Base-by-base conservation (phyloP, 2,113 vertebrate species). In the Oostethus manadensis region DNA sequence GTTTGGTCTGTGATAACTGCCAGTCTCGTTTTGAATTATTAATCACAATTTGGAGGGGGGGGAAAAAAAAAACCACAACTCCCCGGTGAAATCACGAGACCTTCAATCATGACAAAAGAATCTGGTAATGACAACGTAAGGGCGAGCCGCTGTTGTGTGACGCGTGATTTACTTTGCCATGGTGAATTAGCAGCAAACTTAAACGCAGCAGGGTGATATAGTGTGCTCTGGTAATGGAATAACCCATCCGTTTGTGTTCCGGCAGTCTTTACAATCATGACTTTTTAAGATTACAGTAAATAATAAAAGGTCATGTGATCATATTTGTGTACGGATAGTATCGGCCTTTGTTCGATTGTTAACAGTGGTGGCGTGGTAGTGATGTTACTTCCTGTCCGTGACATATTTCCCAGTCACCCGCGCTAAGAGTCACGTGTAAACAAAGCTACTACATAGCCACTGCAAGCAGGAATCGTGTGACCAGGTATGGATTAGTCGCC, bases 81-180 rank as follows among this genome's bases (percentile, higher is more conserved):
- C 18, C 43, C 7, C 22, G 51, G 8, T 18, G 16, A 56, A 58
- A 53, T 29, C 13, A 51, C 22, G 17, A 49, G 18, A 48, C 17
- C 56, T 46, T n/a, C 40, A 15, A 56, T 15, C 1, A 23, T 5
- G 10, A 59, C 22, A 23, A 55, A 60, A 17, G 40, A 38, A 55
- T 55, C 53, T 13, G n/a, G 20, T 55, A n/a, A 21, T 40, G 53
- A 35, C 53, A 38, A 40, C 15, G 21, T 55, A 55, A 55, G 53
- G 53, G 10, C 18, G 18, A 20, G 53, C 35, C n/a, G 38, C 3
- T 21, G 33, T 55, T 55, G 16, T 38, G n/a, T 40, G 38, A 42
- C 53, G 21, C 53, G 15, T 21, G 53, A 40, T 42, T 55, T 55
- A 55, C 33, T 21, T 40, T 40, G 33, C 20, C 2, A 21, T 35